These are phyloP conservation scores for Ophion costatus DNA, from an alignment of 2,888 invertebrate genomes.

Conservation along the genomic window DNA sequence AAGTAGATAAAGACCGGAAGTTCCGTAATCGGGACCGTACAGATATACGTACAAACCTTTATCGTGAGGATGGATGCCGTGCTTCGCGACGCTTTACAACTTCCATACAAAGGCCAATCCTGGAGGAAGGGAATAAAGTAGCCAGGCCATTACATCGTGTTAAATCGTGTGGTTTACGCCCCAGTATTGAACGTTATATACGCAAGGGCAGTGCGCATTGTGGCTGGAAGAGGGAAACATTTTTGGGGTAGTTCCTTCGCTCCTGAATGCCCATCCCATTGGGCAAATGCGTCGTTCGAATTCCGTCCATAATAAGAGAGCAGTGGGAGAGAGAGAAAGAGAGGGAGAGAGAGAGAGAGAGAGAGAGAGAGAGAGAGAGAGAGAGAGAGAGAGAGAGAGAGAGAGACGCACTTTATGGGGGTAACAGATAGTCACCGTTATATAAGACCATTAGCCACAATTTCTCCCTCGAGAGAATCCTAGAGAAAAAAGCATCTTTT, in stretches of 20 bases:
- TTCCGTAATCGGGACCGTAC: constrained; percentile 23
- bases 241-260: constrained; percentile 53
- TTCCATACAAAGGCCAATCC: neutral
- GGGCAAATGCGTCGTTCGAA: constrained; percentile 80
- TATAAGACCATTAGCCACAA: constrained; percentile 25
- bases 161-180: constrained; percentile 8
- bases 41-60: constrained; percentile 40
- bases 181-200: neutral
- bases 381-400: constrained; percentile 36
- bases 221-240: neutral
- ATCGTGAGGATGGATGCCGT: constrained; percentile 17
- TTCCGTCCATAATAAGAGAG: constrained; percentile 72
- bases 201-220: constrained; percentile 10
- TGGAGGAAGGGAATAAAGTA: neutral
- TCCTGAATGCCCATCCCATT: constrained; percentile 78
- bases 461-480: neutral
- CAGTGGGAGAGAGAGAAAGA: neutral
- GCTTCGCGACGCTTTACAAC: constrained; percentile 5
- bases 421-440: constrained; percentile 39
- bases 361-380: constrained; percentile 35
- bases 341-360: constrained; percentile 64
- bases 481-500: neutral
- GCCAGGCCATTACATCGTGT: neutral
- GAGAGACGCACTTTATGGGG: constrained; percentile 76
- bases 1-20: constrained; percentile 25